Base-by-base conservation (phyloP, 2,113 vertebrate genomes). In the Tachuris rubrigastra region DNA sequence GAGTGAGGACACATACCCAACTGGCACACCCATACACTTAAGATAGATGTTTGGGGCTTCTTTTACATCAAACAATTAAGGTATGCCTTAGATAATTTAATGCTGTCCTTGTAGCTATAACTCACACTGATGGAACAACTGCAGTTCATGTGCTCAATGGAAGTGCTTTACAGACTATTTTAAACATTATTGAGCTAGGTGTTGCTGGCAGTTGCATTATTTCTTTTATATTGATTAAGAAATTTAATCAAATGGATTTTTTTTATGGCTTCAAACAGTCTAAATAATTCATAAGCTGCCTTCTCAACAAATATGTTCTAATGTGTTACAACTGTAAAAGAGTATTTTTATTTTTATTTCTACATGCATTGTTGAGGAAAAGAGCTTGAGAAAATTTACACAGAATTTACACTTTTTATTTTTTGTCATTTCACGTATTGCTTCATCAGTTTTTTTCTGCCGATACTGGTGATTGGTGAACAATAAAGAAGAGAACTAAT, bases 201-300 rank as follows among this genome's bases (percentile, higher is more conserved):
- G 58, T 78, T 93, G 49, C 28, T 90, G 59, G 28, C 28, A 83
- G 47, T 86, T 90, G 49, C n/a, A 46, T 94, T 87, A 93, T 91
- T 97, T 95, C 87, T 93, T 81, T 80, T 86, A 58, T 89, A 93
- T 72, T 81, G 93, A 93, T 90, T 94, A 75, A 95, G 59, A 67
- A 95, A 94, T 96, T 93, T 93, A 85, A 84, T 89, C 18, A 91
- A 91, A 72, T 58, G 4, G 35, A 55, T 37, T 77, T 91, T 92
- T 97, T 94, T 88, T 27, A 80, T 82, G 66, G 9, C 78, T 79
- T 90, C 47, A 52, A 85, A 30, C 25, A 84, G 21, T 84, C 68
- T 52, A 60, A 89, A 94, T 85, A 50, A 73, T 72, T 95, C 24
- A 59, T 59, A 58, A 8, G 3, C 22, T 93, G 28, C 11, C 1